Base-by-base conservation (phyloP, 2,888 invertebrate genomes). In the Drosophila parthenogenetica region DNA sequence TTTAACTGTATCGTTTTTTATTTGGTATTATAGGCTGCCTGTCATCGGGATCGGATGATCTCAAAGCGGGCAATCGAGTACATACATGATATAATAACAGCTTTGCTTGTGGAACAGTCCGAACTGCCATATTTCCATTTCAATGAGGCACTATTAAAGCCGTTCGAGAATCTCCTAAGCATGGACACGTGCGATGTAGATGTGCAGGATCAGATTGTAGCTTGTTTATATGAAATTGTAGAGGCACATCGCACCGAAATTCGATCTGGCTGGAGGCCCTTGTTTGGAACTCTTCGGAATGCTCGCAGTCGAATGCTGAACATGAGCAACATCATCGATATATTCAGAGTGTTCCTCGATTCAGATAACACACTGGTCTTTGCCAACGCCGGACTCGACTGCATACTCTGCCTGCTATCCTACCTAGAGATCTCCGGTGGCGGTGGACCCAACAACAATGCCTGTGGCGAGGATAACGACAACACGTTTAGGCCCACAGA, bases 81-180 rank as follows among this genome's bases (percentile, higher is more conserved):
- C 84, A 96, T 99, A 69, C 98, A 98, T 90, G 98, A 98, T 88
- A 96, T 97, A 17, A 96, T 98, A 51, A 97, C 97, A 1, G 96
- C 97, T 0, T 92, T 98, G 16, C 93, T 99, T 51, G 97, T 96
- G 83, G 96, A 96, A 88, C 97, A 97, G 91, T 94, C 96, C 0
- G 98, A 98, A 90, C 92, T 98, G 71, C 96, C 98, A 0, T 97
- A 98, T 92, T 98, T 98, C 92, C 98, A 98, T 91, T 98, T 98
- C 91, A 98, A 98, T 91, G 98, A 98, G 91, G 97, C 98, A 0
- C 93, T 98, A 8, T 95, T 98, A 79, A 98, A 98, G 90, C 98
- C 98, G 0, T 98, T 98, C 90, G 98, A 99, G 92, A 98, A 98
- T 90, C 94, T 99, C 42, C 93, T 99, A 0, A 98, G 98, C 90